Evolutionary conservation across 2,797 vertebrate species (phyloP).

Genomic region (Potorous gilbertii): DNA sequence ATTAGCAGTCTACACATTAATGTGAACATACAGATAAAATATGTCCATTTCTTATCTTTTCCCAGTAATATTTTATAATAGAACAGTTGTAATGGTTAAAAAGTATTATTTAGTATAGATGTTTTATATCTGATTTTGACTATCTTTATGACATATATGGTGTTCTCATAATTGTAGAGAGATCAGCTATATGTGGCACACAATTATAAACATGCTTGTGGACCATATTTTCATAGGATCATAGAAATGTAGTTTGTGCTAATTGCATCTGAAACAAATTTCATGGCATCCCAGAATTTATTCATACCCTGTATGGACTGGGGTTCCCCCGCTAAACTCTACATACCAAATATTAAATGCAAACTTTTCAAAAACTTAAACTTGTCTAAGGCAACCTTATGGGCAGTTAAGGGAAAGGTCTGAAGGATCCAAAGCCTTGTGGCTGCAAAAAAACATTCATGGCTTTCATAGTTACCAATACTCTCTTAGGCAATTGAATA

Average conservation of each 20-base stretch:
- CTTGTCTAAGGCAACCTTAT: constrained; percentile 11
- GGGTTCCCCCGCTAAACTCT: constrained; percentile 13
- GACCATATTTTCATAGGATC: too few species aligned
- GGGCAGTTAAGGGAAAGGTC: neutral
- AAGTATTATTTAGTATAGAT: neutral
- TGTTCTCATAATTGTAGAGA: constrained; percentile 3
- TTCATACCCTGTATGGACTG: constrained; percentile 18
- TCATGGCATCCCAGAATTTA: constrained; percentile 16
- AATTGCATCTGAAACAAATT: constrained; percentile 23
- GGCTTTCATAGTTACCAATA: neutral
- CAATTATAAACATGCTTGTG: neutral
- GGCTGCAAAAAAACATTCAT: neutral
- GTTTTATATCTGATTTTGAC: constrained; percentile 10
- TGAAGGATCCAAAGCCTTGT: too few species aligned
- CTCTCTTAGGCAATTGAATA: neutral
- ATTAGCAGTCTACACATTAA: neutral
- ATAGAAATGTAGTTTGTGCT: neutral
- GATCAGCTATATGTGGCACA: constrained; percentile 15
- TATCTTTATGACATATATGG: neutral
- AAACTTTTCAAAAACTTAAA: constrained; percentile 46
- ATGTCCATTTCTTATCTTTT: too few species aligned
- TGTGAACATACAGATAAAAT: too few species aligned
- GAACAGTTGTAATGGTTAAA: too few species aligned
- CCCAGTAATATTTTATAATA: too few species aligned
- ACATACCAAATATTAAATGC: neutral